Evolutionary conservation across 2,888 invertebrate genomes (phyloP), one percentile per base, ranked within the genome.

Genomic region (Melanargia galathea): DNA sequence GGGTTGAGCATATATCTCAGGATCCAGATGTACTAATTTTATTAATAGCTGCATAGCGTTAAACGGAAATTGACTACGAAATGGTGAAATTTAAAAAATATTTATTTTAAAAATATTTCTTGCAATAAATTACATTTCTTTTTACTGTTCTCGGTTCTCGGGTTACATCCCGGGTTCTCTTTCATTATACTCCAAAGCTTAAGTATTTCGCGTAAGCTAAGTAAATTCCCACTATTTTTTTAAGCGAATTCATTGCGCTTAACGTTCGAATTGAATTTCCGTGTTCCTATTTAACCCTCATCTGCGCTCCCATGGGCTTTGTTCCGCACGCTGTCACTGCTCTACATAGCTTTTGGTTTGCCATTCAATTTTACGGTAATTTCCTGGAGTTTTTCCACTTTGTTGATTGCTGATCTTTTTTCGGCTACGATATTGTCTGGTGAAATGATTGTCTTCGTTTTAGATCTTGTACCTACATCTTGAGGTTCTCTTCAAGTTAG

Each of bases 301-400:
- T 60, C 33, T 57, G 20, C 3, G 45, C 18, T 60, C 63, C 60
- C 48, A 43, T 56, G 55, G 63, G 55, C n/a, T 48, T 48, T 16
- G 22, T 33, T 30, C 33, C 43, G 35, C 60, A 33, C 48, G 24
- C 49, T 63, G 59, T 55, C 60, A 55, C 49, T 40, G 43, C 55
- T 43, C 48, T 33, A 30, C 43, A 30, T 2, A 38, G 56, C 38
- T 56, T 45, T 60, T 24, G 45, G 35, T 49, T 56, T 60, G 60
- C 56, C 60, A 55, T 60, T 54, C 63, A 63, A 63, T 63, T 55
- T 60, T 49, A 59, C 59, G 63, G 55, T 60, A 60, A 63, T 59
- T 59, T 59, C 40, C 46, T 60, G 7, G 26, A 45, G 11, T 16
- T 54, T 11, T 16, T 40, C 45, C 48, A 60, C 55, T 60, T 60